Percentiles rank a stretch among this genome's conserved stretches.
phyloP scores from a whole-genome alignment of 2,888 invertebrate genomes.

The Pristionchus arcanus region DNA sequence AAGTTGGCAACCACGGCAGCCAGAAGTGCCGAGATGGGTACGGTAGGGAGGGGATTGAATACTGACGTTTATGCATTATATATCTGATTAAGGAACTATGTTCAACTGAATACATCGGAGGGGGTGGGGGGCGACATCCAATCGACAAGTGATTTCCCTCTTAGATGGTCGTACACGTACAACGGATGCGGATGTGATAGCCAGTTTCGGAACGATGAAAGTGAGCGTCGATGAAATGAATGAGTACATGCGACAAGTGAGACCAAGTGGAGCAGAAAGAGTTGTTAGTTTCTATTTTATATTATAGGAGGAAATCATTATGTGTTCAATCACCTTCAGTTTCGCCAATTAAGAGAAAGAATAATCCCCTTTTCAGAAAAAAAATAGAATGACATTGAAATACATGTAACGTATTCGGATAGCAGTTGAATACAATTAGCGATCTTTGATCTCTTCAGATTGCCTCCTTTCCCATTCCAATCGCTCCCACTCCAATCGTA shows the following conservation, averaged over 20 bases:
- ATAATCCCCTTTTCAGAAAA: background rate
- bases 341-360: too few species aligned
- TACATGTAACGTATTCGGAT: too few species aligned
- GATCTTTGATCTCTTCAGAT: conserved; percentile 27
- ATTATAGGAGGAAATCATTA: background rate
- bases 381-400: too few species aligned
- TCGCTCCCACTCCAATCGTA: conserved; percentile 13
- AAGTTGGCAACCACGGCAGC: background rate
- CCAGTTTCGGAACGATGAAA: background rate
- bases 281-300: background rate
- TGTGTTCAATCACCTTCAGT: background rate
- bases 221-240: conserved; percentile 58
- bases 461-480: background rate
- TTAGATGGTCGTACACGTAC: conserved; percentile 18
- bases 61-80: background rate
- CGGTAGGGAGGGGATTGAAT: background rate
- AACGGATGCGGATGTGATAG: conserved; percentile 40
- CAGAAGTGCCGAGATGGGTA: conserved; percentile 14
- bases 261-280: conserved; percentile 42
- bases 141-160: background rate
- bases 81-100: background rate
- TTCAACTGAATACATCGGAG: too few species aligned
- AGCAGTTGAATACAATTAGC: too few species aligned
- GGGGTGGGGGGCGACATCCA: background rate
- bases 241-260: conserved; percentile 58